Percentiles rank a stretch among this genome's conserved stretches.
These are phyloP conservation scores for Odontesthes bonariensis DNA, from an alignment of 2,113 vertebrate genomes.

Conservation along the genomic window DNA sequence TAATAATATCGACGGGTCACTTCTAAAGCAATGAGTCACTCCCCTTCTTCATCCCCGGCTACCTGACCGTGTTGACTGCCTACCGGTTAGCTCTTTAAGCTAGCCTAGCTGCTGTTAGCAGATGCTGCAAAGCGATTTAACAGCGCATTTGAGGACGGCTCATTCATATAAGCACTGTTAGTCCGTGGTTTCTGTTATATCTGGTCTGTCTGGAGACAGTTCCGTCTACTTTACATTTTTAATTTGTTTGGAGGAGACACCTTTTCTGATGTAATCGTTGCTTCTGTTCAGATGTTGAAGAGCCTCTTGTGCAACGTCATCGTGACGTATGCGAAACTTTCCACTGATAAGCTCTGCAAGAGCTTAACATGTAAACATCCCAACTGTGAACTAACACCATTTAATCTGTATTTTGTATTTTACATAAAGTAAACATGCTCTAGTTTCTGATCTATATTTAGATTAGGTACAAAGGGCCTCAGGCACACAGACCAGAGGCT, in stretches of 20 bases:
- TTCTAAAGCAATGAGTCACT: background rate
- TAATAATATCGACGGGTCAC: slow-evolving; percentile 7
- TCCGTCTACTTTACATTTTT: background rate
- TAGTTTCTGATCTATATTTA: too few species aligned
- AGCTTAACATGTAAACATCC: background rate
- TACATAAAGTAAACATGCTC: too few species aligned
- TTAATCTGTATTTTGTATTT: too few species aligned
- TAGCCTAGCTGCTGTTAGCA: slow-evolving; percentile 55
- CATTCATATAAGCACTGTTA: background rate
- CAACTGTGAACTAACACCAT: too few species aligned
- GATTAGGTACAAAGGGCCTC: too few species aligned
- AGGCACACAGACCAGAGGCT: too few species aligned
- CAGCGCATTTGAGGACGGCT: background rate
- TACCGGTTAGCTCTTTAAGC: slow-evolving; percentile 34
- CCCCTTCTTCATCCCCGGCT: background rate
- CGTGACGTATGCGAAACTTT: slow-evolving; percentile 20
- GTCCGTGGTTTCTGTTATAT: background rate
- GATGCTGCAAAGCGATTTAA: slow-evolving; percentile 19
- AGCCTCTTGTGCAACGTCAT: slow-evolving; percentile 32
- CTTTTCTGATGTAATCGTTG: background rate
- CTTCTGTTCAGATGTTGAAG: slow-evolving; percentile 11
- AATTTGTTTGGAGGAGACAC: background rate
- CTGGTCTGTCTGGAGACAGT: background rate
- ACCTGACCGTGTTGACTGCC: background rate
- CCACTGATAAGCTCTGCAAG: background rate